Evolutionary conservation across 2,113 vertebrate genomes (phyloP).

Genomic region (Sceloporus undulatus): DNA sequence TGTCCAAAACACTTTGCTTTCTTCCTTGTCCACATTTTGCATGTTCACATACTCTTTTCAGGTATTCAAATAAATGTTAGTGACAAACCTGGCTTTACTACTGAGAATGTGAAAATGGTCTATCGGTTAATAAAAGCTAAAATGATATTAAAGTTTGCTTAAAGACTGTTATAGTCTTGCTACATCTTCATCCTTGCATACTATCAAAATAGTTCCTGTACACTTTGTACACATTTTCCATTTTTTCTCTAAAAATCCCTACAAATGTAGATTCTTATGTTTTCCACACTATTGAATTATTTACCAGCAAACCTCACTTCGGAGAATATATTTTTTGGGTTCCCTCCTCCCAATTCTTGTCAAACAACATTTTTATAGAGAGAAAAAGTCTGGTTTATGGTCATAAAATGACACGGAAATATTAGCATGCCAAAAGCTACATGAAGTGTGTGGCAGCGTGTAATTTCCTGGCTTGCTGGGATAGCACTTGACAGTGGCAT

Average conservation of each 20-base stretch:
- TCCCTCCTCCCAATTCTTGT: background rate
- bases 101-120: background rate
- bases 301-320: background rate
- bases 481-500: conserved; percentile 22
- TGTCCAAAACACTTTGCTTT: too few relatives aligned
- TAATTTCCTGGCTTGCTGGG: conserved; percentile 26
- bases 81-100: background rate
- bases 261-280: background rate
- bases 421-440: conserved; percentile 11
- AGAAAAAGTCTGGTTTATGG: conserved; percentile 17
- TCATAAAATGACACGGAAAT: conserved; percentile 32
- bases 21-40: too few relatives aligned
- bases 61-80: background rate
- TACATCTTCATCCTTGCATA: background rate
- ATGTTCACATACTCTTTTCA: too few relatives aligned
- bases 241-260: background rate
- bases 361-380: conserved; percentile 23
- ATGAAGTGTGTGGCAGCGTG: conserved; percentile 2
- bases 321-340: conserved; percentile 3
- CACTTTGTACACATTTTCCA: background rate
- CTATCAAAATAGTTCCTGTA: background rate
- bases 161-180: background rate
- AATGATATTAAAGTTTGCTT: background rate
- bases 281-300: background rate
- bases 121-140: background rate